These are phyloP conservation scores for Oreochromis tanganicae DNA, from an alignment of 2,113 vertebrate genomes.

Conservation along the genomic window DNA sequence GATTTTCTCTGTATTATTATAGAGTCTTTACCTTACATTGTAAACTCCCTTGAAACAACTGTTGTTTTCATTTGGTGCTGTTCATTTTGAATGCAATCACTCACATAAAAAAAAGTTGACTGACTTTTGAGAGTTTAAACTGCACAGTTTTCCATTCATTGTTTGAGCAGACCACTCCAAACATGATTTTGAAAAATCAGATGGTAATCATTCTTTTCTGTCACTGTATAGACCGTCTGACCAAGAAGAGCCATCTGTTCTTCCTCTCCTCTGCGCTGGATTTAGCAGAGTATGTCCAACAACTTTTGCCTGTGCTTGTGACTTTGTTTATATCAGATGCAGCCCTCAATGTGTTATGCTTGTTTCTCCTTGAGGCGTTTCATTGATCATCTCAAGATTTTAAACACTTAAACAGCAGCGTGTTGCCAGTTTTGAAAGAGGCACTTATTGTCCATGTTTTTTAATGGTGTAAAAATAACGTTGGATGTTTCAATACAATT, in stretches of 20 bases:
- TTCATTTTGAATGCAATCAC: neutral
- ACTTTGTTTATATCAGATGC: neutral
- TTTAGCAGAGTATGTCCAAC: slow-evolving; percentile 84
- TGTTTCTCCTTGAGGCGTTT: neutral
- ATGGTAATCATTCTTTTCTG: slow-evolving; percentile 24
- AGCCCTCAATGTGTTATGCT: neutral
- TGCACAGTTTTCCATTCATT: neutral
- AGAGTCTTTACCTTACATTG: neutral
- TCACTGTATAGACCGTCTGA: slow-evolving; percentile 75
- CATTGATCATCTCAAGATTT: neutral
- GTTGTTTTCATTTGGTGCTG: neutral
- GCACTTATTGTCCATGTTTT: neutral
- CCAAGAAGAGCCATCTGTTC: slow-evolving; percentile 85
- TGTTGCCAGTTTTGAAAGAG: neutral
- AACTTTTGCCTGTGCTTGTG: neutral
- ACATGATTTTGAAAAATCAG: neutral
- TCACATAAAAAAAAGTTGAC: neutral
- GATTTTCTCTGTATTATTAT: neutral
- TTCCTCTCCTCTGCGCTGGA: slow-evolving; percentile 88
- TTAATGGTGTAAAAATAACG: slow-evolving; percentile 5
- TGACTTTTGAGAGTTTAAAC: neutral
- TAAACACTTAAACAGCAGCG: neutral
- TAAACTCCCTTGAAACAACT: neutral
- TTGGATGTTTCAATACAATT: neutral
- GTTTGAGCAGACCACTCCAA: neutral